A percentile compares a stretch with the other conserved stretches of the same genome.
phyloP scores from a whole-genome alignment of 2,797 vertebrate species.

The Pseudochaenichthys georgianus region DNA sequence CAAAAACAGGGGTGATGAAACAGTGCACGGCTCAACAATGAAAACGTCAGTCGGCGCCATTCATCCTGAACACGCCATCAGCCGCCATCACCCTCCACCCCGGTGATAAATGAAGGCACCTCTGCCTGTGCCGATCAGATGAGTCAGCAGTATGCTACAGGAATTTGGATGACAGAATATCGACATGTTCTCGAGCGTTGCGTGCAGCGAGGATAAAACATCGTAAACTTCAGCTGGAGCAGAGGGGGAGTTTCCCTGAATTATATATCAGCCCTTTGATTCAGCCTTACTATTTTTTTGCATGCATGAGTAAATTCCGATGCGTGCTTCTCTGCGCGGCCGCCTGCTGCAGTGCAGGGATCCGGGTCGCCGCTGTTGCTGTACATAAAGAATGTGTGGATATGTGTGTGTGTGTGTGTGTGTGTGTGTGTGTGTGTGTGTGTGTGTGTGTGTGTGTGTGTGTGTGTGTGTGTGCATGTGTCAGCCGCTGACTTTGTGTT shows the following conservation, averaged over 20 bases:
- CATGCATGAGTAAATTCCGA: slow-evolving; percentile 76
- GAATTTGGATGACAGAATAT: slow-evolving; percentile 36
- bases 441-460: no score
- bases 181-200: slow-evolving; percentile 17
- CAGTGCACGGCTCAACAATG: slow-evolving; percentile 24
- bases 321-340: slow-evolving; percentile 47
- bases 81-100: slow-evolving; percentile 26
- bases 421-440: no score
- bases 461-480: slow-evolving; percentile 52
- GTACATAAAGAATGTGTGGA: slow-evolving; percentile 66
- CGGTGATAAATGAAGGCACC: slow-evolving; percentile 40
- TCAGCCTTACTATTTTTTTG: slow-evolving; percentile 56
- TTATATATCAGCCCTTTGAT: slow-evolving; percentile 64
- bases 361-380: slow-evolving; percentile 49
- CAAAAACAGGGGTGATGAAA: slow-evolving; percentile 41
- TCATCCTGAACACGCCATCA: slow-evolving; percentile 42
- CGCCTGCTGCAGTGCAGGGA: slow-evolving; percentile 64
- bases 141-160: slow-evolving; percentile 63
- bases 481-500: slow-evolving; percentile 75
- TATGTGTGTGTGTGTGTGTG: slow-evolving; percentile 31
- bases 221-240: slow-evolving; percentile 38
- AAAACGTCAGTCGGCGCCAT: slow-evolving; percentile 37
- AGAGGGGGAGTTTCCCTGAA: slow-evolving; percentile 66
- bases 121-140: slow-evolving; percentile 32
- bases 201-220: slow-evolving; percentile 37